Evolutionary conservation across 2,797 vertebrate species (phyloP).

Genomic region (Notolabrus celidotus): DNA sequence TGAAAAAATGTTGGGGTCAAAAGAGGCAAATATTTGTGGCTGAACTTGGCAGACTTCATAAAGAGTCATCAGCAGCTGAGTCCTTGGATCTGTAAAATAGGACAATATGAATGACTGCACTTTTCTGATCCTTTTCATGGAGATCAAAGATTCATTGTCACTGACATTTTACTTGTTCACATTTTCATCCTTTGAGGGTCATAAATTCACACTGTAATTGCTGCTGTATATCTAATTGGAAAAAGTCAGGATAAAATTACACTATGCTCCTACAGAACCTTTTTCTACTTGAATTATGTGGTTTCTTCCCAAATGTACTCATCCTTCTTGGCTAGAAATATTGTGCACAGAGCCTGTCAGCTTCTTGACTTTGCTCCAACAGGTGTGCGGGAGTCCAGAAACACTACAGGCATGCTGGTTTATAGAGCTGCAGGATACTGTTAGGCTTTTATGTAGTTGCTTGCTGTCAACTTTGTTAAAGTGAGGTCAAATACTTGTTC

Average conservation of each 20-base stretch:
- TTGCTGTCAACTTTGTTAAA: conserved; percentile 15
- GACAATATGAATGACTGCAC: background rate
- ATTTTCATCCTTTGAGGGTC: background rate
- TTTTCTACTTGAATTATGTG: background rate
- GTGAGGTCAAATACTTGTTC: conserved; percentile 1
- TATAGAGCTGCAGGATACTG: conserved; percentile 14
- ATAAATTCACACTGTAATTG: background rate
- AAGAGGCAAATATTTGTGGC: background rate
- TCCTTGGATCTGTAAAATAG: background rate
- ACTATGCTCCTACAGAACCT: background rate
- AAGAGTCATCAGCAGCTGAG: background rate
- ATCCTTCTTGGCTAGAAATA: conserved; percentile 9
- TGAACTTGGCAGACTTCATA: background rate
- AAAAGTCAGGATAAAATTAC: background rate
- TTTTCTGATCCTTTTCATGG: background rate
- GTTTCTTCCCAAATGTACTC: background rate
- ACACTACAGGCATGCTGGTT: conserved; percentile 14
- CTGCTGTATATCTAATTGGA: background rate
- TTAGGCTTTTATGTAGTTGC: conserved; percentile 11
- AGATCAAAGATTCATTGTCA: background rate
- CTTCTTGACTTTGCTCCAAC: conserved; percentile 12
- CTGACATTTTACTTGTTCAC: background rate
- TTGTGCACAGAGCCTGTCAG: conserved; percentile 14
- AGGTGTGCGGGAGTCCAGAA: conserved; percentile 30
- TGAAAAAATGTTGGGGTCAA: background rate